Evolutionary conservation across 2,888 invertebrate species (phyloP).

Genomic region (Oscheius myriophilus): DNA sequence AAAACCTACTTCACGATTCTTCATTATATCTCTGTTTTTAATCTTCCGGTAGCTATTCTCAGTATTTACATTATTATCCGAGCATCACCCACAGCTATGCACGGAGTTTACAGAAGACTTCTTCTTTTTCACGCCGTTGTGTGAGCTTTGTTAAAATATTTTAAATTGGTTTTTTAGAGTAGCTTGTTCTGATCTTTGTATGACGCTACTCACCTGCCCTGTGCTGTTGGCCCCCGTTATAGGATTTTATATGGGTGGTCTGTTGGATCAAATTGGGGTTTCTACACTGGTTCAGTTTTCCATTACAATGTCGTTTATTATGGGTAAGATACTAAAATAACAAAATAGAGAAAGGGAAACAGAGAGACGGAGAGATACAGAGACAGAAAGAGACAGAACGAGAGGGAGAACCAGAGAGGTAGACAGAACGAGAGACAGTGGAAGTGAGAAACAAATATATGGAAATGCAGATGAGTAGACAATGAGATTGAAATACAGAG

Average conservation of each 20-base stretch:
- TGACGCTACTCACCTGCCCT: constrained; percentile 7
- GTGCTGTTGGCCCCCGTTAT: constrained; percentile 10
- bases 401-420: too few species aligned
- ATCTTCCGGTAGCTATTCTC: neutral
- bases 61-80: constrained; percentile 1
- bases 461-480: too few species aligned
- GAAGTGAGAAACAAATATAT: too few species aligned
- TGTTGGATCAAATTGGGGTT: neutral
- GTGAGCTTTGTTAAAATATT: neutral
- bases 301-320: constrained; percentile 7
- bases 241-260: constrained; percentile 12
- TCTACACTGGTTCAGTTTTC: constrained; percentile 11
- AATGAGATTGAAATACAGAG: too few species aligned
- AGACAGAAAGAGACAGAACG: neutral
- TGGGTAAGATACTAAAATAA: too few species aligned
- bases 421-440: neutral
- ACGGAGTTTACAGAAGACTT: constrained; percentile 4
- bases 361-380: too few species aligned
- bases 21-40: constrained; percentile 1
- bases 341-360: too few species aligned
- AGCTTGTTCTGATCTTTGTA: constrained; percentile 3
- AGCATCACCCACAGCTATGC: neutral
- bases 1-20: neutral
- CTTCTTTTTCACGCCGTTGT: constrained; percentile 8
- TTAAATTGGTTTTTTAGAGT: neutral